phyloP scores from a whole-genome alignment of 2,888 invertebrate species.

The Torymus texanus region DNA sequence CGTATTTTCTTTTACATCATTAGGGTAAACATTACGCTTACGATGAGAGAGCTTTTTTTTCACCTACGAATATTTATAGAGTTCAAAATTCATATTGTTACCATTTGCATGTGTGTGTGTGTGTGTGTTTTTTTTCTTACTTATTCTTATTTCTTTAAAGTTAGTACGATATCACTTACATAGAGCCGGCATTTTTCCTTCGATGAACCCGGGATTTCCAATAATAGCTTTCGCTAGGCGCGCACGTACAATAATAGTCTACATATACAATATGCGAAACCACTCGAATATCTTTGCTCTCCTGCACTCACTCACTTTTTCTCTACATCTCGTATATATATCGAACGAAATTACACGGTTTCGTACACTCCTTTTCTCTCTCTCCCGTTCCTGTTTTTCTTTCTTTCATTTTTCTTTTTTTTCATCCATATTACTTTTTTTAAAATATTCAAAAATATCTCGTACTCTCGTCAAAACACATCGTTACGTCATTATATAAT shows the following conservation, averaged over 20 bases:
- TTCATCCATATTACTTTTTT: background rate
- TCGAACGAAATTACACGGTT: conserved; percentile 28
- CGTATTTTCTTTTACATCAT: conserved; percentile 13
- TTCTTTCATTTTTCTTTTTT: background rate
- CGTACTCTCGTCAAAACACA: conserved; percentile 34
- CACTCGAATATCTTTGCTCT: conserved; percentile 53
- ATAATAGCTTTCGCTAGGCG: conserved; percentile 28
- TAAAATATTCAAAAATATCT: conserved; percentile 40
- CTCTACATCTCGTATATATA: background rate
- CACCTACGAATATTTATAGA: conserved; percentile 48
- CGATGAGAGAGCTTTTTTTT: conserved; percentile 32
- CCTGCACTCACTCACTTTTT: conserved; percentile 12
- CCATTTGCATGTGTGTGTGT: conserved; percentile 1
- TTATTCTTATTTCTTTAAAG: background rate
- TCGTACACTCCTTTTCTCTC: too few relatives aligned
- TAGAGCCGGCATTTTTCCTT: conserved; percentile 53
- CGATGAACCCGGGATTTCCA: conserved; percentile 17
- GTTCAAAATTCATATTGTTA: conserved; percentile 38
- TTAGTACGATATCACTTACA: conserved; percentile 48
- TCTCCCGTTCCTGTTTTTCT: background rate
- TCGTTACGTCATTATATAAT: conserved; percentile 14
- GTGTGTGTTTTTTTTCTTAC: conserved; percentile 12
- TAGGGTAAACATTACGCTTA: conserved; percentile 41
- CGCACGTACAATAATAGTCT: too few relatives aligned
- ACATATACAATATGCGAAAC: conserved; percentile 17